Percentiles rank a stretch among this genome's conserved stretches.
Conservation (phyloP, 1,140 invertebrate species). For the Lordiphosa collinella region DNA sequence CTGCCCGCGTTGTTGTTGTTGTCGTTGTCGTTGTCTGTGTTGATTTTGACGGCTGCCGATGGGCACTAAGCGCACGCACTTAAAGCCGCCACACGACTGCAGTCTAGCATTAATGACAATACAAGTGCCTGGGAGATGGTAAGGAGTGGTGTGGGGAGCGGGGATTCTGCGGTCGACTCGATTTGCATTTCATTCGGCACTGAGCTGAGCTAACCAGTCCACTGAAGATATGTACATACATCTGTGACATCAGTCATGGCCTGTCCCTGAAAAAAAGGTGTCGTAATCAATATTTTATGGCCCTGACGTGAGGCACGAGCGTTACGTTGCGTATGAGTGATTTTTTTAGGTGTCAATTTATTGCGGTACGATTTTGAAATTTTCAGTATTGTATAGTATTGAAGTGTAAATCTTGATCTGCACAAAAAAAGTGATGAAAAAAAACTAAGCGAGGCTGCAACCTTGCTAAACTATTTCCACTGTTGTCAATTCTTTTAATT, state of each 20-base stretch:
- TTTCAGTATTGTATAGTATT: too few relatives aligned
- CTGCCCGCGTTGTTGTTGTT: constrained; percentile 9
- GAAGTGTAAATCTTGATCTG: neutral
- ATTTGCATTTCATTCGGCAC: constrained; percentile 47
- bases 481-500: too few relatives aligned
- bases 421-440: too few relatives aligned
- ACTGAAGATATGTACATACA: constrained; percentile 7
- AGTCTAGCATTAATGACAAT: constrained; percentile 46
- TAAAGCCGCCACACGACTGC: constrained; percentile 57
- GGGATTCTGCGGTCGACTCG: constrained; percentile 45
- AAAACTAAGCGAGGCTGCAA: too few relatives aligned
- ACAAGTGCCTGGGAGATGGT: neutral
- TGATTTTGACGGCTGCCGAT: constrained; percentile 73
- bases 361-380: too few relatives aligned
- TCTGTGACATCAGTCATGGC: neutral
- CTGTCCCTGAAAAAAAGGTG: constrained; percentile 41
- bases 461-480: too few relatives aligned
- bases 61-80: constrained; percentile 71
- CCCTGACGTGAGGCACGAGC: constrained; percentile 43
- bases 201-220: constrained; percentile 29
- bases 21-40: constrained; percentile 34
- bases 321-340: constrained; percentile 69
- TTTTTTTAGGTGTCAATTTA: constrained; percentile 25
- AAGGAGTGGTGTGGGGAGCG: neutral
- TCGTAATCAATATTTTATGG: constrained; percentile 72